phyloP scores from a whole-genome alignment of 2,113 vertebrate species.

The Neolamprologus caudopunctatus region DNA sequence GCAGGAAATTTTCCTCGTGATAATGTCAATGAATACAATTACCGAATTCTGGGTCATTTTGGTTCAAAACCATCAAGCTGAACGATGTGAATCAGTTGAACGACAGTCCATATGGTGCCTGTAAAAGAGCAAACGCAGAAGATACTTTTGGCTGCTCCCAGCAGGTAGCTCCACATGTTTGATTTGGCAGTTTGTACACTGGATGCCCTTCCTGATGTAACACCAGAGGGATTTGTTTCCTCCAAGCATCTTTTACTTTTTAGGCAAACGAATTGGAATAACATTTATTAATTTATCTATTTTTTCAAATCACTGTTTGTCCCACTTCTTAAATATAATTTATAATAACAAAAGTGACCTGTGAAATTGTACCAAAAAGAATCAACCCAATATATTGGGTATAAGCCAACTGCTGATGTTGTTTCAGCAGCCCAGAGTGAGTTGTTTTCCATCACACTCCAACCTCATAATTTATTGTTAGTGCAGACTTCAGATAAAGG shows the following conservation, averaged over 20 bases:
- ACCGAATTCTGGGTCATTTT: not conserved
- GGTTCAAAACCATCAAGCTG: not conserved
- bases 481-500: not conserved
- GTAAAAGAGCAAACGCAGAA: not conserved
- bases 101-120: not conserved
- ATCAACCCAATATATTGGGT: not conserved
- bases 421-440: not conserved
- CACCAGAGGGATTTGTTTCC: not conserved
- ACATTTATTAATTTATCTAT: not conserved
- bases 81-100: not conserved
- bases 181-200: not conserved
- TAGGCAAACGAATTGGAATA: not conserved
- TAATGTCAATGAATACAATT: not conserved
- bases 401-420: not conserved
- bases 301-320: not conserved
- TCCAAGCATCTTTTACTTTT: not conserved
- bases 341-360: not conserved
- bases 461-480: not conserved
- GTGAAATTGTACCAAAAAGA: not conserved
- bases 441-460: not conserved
- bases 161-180: not conserved
- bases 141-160: not conserved
- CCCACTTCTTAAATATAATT: not conserved
- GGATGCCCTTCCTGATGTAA: not conserved
- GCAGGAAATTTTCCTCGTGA: not conserved